A percentile compares a stretch with the other conserved stretches of the same genome.
Conservation (phyloP, 2,113 vertebrate genomes). For the Circaetus cinerascens region DNA sequence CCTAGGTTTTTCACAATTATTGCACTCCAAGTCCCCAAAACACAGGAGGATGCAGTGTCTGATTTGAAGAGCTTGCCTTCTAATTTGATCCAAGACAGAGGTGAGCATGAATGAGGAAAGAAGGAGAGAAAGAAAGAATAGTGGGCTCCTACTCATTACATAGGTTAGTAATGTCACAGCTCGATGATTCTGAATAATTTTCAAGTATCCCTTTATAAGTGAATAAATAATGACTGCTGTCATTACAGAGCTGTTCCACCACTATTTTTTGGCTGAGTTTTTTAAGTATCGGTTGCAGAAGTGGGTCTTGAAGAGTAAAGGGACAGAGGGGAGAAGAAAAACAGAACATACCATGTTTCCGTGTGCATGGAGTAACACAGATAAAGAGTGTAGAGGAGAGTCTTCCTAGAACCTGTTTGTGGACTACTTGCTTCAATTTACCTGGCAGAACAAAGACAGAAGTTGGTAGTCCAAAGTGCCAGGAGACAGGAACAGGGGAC, state of each 20-base stretch:
- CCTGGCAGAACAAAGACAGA: neutral
- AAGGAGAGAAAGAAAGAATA: neutral
- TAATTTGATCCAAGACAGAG: neutral
- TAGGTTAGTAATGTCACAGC: neutral
- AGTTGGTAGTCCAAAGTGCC: neutral
- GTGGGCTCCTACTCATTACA: neutral
- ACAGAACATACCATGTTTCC: neutral
- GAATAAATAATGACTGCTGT: neutral
- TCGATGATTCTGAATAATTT: slow-evolving; percentile 26
- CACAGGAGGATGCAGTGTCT: neutral
- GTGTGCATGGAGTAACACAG: neutral
- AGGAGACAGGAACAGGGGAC: neutral
- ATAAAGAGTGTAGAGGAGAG: neutral
- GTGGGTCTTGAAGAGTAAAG: neutral
- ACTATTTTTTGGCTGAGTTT: neutral
- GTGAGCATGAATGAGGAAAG: neutral
- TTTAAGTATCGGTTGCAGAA: neutral
- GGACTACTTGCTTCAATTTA: neutral
- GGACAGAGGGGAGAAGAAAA: neutral
- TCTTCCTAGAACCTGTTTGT: neutral
- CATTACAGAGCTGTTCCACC: neutral
- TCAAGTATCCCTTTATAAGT: neutral
- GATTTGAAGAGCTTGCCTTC: slow-evolving; percentile 25
- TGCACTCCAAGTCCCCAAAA: neutral
- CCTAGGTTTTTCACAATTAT: neutral